phyloP scores from a whole-genome alignment of 2,113 vertebrate species.

The Muntiacus muntjak region DNA sequence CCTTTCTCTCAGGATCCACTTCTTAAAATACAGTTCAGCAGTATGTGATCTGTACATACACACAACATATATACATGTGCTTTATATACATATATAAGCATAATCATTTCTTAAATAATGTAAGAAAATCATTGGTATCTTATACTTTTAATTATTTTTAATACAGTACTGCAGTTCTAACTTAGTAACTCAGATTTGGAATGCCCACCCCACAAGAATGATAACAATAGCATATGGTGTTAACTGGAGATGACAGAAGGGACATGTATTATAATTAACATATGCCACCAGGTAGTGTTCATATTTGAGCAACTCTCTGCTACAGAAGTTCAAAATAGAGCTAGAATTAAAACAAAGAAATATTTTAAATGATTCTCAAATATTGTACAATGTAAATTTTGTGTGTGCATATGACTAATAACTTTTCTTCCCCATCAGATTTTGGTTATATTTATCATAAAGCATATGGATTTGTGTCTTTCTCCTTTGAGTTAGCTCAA shows the following conservation, averaged over 20 bases:
- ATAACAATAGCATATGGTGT: background rate
- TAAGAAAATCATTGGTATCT: background rate
- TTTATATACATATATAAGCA: background rate
- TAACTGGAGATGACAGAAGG: background rate
- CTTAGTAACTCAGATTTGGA: constrained; percentile 16
- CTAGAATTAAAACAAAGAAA: constrained; percentile 6
- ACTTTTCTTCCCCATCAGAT: background rate
- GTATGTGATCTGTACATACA: background rate
- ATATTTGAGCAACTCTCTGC: background rate
- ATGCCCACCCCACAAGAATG: background rate
- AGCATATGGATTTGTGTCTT: background rate
- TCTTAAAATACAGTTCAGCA: background rate
- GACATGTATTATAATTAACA: background rate
- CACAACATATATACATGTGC: background rate
- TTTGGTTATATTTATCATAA: constrained; percentile 37
- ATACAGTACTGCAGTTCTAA: background rate
- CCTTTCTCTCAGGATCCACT: background rate
- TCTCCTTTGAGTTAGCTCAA: background rate
- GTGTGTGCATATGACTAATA: background rate
- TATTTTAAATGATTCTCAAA: constrained; percentile 13
- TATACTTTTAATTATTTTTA: background rate
- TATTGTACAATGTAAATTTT: background rate
- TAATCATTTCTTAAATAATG: background rate
- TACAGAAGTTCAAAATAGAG: constrained; percentile 2
- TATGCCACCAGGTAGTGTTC: background rate